These are phyloP conservation scores for Heterotilapia buettikoferi DNA, from an alignment of 2,113 vertebrate species.

Conservation along the genomic window DNA sequence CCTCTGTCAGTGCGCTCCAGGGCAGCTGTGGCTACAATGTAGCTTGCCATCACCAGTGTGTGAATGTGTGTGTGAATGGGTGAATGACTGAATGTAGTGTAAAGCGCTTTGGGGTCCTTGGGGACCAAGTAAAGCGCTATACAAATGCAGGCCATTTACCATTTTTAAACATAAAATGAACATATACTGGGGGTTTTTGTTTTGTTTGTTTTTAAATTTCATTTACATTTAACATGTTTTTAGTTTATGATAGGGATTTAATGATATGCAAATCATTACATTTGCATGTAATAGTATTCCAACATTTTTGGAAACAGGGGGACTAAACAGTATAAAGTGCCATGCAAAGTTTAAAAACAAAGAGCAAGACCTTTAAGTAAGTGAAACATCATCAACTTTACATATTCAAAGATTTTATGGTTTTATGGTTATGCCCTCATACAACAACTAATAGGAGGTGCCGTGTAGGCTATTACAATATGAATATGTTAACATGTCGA, in stretches of 20 bases:
- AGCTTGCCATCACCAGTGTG: not conserved
- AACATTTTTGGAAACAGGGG: not conserved
- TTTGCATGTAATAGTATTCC: not conserved
- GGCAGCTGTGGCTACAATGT: not conserved
- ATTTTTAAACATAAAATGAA: not conserved
- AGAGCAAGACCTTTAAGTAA: not conserved
- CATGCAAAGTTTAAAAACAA: not conserved
- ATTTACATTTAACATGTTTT: not conserved
- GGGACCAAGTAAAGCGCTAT: not conserved
- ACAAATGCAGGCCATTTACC: not conserved
- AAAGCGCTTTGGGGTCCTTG: not conserved
- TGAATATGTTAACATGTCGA: not conserved
- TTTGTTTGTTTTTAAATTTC: not conserved
- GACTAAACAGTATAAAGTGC: not conserved
- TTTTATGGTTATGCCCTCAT: not conserved
- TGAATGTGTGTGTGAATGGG: not conserved
- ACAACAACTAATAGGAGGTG: not conserved
- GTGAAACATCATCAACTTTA: not conserved
- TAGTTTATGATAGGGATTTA: not conserved
- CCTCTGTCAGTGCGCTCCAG: not conserved
- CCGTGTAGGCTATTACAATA: not conserved
- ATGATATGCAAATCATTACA: not conserved
- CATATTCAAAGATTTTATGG: not conserved
- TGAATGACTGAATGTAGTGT: not conserved
- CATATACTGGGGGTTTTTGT: fast-evolving